Evolutionary conservation across 2,888 invertebrate species (phyloP).

Genomic region (Bedellia somnulentella): DNA sequence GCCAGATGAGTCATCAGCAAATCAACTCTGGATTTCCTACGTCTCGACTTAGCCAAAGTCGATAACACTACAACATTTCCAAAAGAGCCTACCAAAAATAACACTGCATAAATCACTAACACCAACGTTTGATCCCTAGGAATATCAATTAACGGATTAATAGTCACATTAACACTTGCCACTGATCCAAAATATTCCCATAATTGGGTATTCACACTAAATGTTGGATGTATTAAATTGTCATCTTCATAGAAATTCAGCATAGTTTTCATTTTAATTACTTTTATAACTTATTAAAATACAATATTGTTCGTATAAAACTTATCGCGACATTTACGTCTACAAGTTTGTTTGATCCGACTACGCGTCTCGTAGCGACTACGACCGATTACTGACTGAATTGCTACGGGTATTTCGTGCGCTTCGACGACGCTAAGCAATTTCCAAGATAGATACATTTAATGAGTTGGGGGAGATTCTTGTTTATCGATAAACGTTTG

Average conservation of each 20-base stretch:
- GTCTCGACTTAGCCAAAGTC: slow-evolving; percentile 63
- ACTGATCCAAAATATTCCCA: slow-evolving; percentile 38
- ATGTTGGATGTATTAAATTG: not conserved
- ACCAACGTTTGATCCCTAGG: slow-evolving; percentile 28
- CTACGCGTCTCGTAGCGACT: too few species aligned
- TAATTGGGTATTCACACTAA: slow-evolving; percentile 22
- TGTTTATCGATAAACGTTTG: too few species aligned
- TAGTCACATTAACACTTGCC: slow-evolving; percentile 9
- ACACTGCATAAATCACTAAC: slow-evolving; percentile 64
- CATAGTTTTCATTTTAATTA: not conserved
- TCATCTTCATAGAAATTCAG: slow-evolving; percentile 1
- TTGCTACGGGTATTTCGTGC: too few species aligned
- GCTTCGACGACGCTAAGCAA: too few species aligned
- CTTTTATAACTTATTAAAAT: not conserved
- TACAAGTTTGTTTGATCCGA: too few species aligned
- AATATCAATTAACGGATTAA: slow-evolving; percentile 10
- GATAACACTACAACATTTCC: slow-evolving; percentile 74
- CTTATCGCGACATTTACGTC: not conserved
- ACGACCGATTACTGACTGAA: too few species aligned
- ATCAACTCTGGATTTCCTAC: slow-evolving; percentile 73
- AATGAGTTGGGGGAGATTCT: too few species aligned
- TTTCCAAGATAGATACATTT: too few species aligned
- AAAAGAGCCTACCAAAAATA: slow-evolving; percentile 67
- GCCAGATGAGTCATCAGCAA: slow-evolving; percentile 78
- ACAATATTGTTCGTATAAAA: not conserved